Base-by-base conservation (phyloP, 1,140 invertebrate genomes). In the Artemia franciscana region DNA sequence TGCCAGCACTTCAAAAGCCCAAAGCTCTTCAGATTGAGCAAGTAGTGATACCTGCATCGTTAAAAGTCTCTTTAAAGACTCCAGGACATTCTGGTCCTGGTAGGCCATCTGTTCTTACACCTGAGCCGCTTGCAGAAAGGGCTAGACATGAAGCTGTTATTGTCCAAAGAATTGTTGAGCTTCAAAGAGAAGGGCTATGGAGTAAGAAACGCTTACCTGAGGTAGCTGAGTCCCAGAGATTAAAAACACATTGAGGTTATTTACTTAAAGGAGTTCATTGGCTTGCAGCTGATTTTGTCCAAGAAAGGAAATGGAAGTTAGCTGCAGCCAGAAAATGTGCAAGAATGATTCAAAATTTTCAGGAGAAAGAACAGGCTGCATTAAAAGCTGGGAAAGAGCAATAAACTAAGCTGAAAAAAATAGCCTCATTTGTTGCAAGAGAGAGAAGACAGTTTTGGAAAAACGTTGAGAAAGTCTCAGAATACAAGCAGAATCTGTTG, bases 211-310 rank as follows among this genome's bases (percentile, higher is more conserved):
- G 91, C 66, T 76, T 97, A 70, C 91, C 91, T 3, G 92, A 94
- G 77, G 80, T 93, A 24, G 82, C 90, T 69, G 92, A 97, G 76
- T 86, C 90, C 62, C 78, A 83, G 56, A 77, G 91, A 67, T 77
- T 81, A 18, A 97, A 97, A 77, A 84, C 86, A n/a, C 94, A 98
- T 72, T 98, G 93, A 92, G 95, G 98, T 73, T 98, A 94, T 74
- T 77, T 99, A 59, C 73, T 98, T 7, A 95, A 98, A 73, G 95
- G 98, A 75, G 96, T 98, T 90, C 84, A 86, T 24, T 99, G 95
- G 95, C 77, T 99, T 60, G 88, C 92, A 30, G 86, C 88, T 23
- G 94, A 98, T 75, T 98, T 98, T 78, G 86, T 86, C 27, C 88
- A 94, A 72, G 94, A 98, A 74, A 78, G 92, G 59, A 97, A 95